A percentile compares a stretch with the other conserved stretches of the same genome.
These are phyloP conservation scores for Syngnathus floridae DNA, from an alignment of 2,113 vertebrate species.

Conservation along the genomic window DNA sequence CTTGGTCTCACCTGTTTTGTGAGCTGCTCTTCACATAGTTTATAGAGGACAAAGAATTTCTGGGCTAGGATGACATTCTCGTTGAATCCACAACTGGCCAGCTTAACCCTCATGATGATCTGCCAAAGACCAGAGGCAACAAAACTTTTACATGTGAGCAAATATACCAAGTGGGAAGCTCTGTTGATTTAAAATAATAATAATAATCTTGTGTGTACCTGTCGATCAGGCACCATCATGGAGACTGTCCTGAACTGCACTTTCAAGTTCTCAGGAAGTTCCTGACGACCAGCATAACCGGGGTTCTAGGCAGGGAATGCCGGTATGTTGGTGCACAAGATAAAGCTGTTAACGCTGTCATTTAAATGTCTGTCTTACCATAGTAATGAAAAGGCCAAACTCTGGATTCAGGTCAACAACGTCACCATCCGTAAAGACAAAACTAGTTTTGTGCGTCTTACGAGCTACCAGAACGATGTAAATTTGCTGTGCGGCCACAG, in stretches of 20 bases:
- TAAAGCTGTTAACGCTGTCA: neutral
- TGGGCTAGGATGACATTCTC: conserved; percentile 79
- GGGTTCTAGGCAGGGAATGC: conserved; percentile 71
- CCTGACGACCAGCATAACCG: conserved; percentile 85
- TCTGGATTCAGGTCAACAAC: conserved; percentile 80
- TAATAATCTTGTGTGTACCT: conserved; percentile 58
- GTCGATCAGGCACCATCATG: conserved; percentile 88
- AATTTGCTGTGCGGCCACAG: conserved; percentile 85
- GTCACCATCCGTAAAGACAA: conserved; percentile 85
- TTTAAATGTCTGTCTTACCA: conserved; percentile 61
- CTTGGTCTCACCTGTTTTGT: conserved; percentile 77
- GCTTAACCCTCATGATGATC: conserved; percentile 88
- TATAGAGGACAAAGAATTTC: conserved; percentile 85
- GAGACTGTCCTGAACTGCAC: conserved; percentile 81
- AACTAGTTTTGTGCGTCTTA: conserved; percentile 76
- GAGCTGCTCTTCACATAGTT: conserved; percentile 86
- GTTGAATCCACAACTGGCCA: conserved; percentile 84
- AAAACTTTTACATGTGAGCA: neutral
- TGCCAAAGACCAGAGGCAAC: conserved; percentile 38
- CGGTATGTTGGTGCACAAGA: neutral
- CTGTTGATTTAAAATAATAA: too few species aligned
- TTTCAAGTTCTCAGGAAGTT: conserved; percentile 87
- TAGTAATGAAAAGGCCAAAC: conserved; percentile 86
- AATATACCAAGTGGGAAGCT: neutral
- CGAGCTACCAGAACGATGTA: conserved; percentile 79